These are phyloP conservation scores for Vulpes ferrilata DNA, from an alignment of 2,113 vertebrate genomes.

Conservation along the genomic window DNA sequence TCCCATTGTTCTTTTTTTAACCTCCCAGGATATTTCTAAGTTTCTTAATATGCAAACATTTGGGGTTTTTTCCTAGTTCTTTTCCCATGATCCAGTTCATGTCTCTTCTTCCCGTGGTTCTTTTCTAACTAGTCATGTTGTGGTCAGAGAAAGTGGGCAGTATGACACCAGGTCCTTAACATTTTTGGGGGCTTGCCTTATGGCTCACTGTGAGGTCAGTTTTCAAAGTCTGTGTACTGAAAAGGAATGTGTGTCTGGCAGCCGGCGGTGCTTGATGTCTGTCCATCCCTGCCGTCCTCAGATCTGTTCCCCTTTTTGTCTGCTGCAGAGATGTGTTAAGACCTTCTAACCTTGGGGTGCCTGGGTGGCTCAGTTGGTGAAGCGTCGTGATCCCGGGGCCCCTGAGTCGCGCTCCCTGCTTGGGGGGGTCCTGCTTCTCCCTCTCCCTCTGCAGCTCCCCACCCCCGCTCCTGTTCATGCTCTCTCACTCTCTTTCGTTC, in stretches of 20 bases:
- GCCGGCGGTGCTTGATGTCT: neutral
- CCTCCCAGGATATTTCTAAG: neutral
- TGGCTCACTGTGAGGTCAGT: neutral
- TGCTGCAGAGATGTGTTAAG: neutral
- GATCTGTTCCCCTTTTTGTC: neutral
- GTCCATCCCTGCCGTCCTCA: neutral
- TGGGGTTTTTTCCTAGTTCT: neutral
- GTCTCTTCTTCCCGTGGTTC: fast-evolving
- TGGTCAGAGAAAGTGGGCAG: neutral
- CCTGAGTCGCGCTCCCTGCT: no score
- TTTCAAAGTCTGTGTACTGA: neutral
- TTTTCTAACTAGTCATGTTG: neutral
- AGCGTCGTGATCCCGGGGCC: no score
- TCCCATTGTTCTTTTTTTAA: neutral
- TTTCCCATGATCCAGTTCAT: fast-evolving
- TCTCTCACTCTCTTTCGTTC: no score
- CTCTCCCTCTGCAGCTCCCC: no score
- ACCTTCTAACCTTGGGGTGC: no score
- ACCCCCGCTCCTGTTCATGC: no score
- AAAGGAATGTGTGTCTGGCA: neutral
- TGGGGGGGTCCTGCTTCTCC: no score
- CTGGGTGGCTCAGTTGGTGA: no score
- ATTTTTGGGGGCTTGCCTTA: neutral
- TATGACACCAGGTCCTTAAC: neutral
- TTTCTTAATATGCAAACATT: neutral